A percentile compares a stretch with the other conserved stretches of the same genome.
Conservation (phyloP, 1,140 invertebrate genomes). For the Drosophila nebulosa region DNA sequence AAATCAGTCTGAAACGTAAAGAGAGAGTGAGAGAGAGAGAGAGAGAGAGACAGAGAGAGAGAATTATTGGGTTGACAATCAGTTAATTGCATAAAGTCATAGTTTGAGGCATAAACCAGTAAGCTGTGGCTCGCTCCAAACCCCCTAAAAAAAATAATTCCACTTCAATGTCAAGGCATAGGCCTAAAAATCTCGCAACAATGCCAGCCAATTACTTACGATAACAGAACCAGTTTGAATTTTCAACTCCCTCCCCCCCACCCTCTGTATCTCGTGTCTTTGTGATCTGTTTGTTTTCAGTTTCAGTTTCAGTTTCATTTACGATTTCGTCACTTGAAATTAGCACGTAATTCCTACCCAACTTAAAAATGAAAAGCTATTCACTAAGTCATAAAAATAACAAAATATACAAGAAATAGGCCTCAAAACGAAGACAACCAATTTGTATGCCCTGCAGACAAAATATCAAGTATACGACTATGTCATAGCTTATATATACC, state of each 20-base stretch:
- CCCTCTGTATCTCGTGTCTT: conserved; percentile 27
- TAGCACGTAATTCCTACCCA: conserved; percentile 42
- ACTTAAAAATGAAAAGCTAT: conserved; percentile 1
- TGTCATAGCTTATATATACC: too few relatives aligned
- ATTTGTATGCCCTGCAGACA: not conserved
- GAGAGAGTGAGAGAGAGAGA: not conserved
- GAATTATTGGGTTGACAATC: not conserved
- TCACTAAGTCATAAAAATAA: conserved; percentile 68
- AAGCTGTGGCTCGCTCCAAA: not conserved
- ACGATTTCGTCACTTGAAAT: conserved; percentile 45
- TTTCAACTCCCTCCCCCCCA: not conserved
- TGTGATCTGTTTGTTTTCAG: conserved; percentile 11
- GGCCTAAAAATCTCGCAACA: conserved; percentile 4
- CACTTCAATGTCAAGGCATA: not conserved
- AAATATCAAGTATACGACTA: too few relatives aligned
- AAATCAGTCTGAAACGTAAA: not conserved
- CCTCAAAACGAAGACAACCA: conserved; percentile 21
- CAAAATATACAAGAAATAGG: conserved; percentile 47
- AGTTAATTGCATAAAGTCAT: conserved; percentile 1
- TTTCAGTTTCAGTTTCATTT: conserved; percentile 20
- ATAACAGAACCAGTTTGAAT: conserved; percentile 31
- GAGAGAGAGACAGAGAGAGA: not conserved
- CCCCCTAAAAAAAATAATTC: conserved; percentile 23
- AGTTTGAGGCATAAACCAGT: not conserved
- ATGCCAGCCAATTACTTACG: conserved; percentile 49